Evolutionary conservation across 2,113 vertebrate genomes (phyloP).

Genomic region (Passer montanus): DNA sequence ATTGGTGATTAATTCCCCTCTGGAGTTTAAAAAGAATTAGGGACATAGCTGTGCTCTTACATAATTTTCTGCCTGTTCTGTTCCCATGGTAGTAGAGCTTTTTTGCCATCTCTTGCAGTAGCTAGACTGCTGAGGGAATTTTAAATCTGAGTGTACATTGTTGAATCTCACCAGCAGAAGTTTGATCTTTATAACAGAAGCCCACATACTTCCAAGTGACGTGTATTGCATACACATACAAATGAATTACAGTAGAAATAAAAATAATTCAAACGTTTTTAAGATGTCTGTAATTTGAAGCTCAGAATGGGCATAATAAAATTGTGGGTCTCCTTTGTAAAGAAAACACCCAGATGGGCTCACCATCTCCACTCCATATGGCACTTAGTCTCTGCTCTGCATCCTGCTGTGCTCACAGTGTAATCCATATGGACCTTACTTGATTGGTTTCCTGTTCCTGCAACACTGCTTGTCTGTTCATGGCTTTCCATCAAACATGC

Average conservation of each 20-base stretch:
- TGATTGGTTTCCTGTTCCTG: constrained; percentile 22
- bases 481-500: neutral
- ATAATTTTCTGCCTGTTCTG: neutral
- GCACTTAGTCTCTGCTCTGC: neutral
- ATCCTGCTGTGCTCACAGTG: neutral
- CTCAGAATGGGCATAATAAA: neutral
- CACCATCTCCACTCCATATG: neutral
- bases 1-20: neutral
- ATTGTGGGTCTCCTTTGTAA: neutral
- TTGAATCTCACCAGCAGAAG: neutral
- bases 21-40: neutral
- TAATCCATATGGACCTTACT: constrained; percentile 32
- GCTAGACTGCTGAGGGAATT: neutral
- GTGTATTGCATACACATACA: neutral
- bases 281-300: constrained; percentile 7
- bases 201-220: neutral
- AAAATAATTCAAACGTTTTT: neutral
- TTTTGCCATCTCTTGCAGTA: neutral
- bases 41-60: neutral
- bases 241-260: neutral
- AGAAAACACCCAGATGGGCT: constrained; percentile 16
- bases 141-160: neutral
- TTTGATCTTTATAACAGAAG: neutral
- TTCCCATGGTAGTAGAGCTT: neutral
- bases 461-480: neutral